A percentile compares a stretch with the other conserved stretches of the same genome.
phyloP scores from a whole-genome alignment of 2,797 vertebrate species.

The Pseudotriccus pelzelni region DNA sequence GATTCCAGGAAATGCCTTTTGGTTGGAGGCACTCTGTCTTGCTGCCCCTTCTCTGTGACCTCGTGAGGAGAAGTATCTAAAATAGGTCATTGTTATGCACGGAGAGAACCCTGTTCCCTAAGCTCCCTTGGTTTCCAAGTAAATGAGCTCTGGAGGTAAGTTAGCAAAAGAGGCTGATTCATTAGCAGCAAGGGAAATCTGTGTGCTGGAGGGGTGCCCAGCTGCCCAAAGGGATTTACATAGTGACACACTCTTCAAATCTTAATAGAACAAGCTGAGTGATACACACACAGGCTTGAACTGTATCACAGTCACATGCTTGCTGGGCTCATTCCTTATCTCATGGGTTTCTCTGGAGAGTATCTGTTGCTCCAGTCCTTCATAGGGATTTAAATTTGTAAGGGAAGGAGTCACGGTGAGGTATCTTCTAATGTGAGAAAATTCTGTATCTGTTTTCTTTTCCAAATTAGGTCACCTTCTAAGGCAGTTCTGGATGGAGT shows the following conservation, averaged over 20 bases:
- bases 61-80: slow-evolving; percentile 52
- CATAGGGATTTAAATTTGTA: slow-evolving; percentile 15
- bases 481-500: slow-evolving; percentile 34
- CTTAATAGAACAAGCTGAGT: slow-evolving; percentile 38
- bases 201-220: slow-evolving; percentile 57
- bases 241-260: slow-evolving; percentile 47
- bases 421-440: slow-evolving; percentile 49
- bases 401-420: slow-evolving; percentile 23
- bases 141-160: slow-evolving; percentile 71
- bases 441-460: slow-evolving; percentile 23
- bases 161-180: slow-evolving; percentile 72
- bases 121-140: slow-evolving; percentile 68
- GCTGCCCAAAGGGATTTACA: slow-evolving; percentile 58
- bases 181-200: slow-evolving; percentile 69
- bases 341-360: slow-evolving; percentile 32
- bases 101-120: slow-evolving; percentile 63
- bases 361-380: slow-evolving; percentile 49
- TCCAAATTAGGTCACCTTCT: slow-evolving; percentile 62
- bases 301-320: slow-evolving; percentile 59
- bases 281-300: slow-evolving; percentile 40
- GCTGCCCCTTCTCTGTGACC: slow-evolving; percentile 23
- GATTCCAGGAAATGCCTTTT: slow-evolving; percentile 62
- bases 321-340: slow-evolving; percentile 58
- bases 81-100: slow-evolving; percentile 68
- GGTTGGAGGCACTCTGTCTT: slow-evolving; percentile 20